Evolutionary conservation across 2,797 vertebrate genomes (phyloP).

Genomic region (Bufotes viridis): DNA sequence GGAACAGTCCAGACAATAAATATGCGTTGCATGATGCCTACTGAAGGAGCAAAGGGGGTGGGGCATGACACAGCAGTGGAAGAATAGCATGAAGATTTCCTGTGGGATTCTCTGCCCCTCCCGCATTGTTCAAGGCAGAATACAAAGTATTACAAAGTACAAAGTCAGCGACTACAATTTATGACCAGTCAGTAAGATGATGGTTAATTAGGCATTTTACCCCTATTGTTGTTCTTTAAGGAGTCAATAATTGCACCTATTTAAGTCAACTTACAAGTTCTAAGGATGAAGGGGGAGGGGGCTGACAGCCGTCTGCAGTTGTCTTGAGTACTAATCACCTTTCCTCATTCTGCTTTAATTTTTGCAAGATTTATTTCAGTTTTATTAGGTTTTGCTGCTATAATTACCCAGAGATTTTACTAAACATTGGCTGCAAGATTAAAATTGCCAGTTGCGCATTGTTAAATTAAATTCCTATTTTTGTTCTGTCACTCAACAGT

Average conservation of each 20-base stretch:
- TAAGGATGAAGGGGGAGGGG: neutral
- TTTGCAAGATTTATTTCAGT: slow-evolving; percentile 55
- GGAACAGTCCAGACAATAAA: neutral
- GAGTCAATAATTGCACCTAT: slow-evolving; percentile 4
- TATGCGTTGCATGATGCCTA: neutral
- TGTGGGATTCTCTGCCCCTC: neutral
- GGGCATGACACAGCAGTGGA: neutral
- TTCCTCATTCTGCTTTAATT: neutral
- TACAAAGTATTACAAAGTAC: neutral
- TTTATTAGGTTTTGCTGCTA: slow-evolving; percentile 54
- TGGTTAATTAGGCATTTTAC: neutral
- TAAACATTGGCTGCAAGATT: slow-evolving; percentile 54
- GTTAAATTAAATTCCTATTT: slow-evolving; percentile 57
- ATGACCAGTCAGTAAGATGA: neutral
- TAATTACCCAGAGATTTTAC: slow-evolving; percentile 59
- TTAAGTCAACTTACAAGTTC: slow-evolving; percentile 7
- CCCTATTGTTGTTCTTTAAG: neutral
- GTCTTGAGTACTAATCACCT: slow-evolving; percentile 44
- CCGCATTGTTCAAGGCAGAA: neutral
- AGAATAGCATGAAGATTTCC: neutral
- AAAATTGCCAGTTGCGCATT: slow-evolving; percentile 51
- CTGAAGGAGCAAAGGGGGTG: neutral
- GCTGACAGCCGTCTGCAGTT: neutral
- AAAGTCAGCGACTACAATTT: neutral
- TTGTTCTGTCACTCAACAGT: slow-evolving; percentile 49